These are phyloP conservation scores for silkworm (Bombyx mori) DNA, from an alignment of 1,140 invertebrate species.

Conservation along the genomic window ASM3026992v2 NC_085119.1:17660001-17660500, in stretches of 20 bases:
- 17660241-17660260: not conserved
- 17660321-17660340: not conserved
- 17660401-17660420: too few relatives aligned
- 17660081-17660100: slow-evolving; percentile 1
- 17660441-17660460: too few relatives aligned
- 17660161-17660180: not conserved
- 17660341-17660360: not conserved
- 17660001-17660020: not conserved
- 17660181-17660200: not conserved
- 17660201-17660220: slow-evolving; percentile 4
- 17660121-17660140: not conserved
- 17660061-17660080: not conserved
- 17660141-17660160: not conserved
- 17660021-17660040: not conserved
- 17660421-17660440: too few relatives aligned
- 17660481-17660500: not conserved
- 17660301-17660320: not conserved
- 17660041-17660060: not conserved
- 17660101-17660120: not conserved
- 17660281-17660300: not conserved
- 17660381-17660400: too few relatives aligned
- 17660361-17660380: too few relatives aligned
- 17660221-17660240: not conserved
- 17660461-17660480: too few relatives aligned
- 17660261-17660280: not conserved